Evolutionary conservation across 2,888 invertebrate genomes (phyloP).

Genomic region (Coleophora deauratella): DNA sequence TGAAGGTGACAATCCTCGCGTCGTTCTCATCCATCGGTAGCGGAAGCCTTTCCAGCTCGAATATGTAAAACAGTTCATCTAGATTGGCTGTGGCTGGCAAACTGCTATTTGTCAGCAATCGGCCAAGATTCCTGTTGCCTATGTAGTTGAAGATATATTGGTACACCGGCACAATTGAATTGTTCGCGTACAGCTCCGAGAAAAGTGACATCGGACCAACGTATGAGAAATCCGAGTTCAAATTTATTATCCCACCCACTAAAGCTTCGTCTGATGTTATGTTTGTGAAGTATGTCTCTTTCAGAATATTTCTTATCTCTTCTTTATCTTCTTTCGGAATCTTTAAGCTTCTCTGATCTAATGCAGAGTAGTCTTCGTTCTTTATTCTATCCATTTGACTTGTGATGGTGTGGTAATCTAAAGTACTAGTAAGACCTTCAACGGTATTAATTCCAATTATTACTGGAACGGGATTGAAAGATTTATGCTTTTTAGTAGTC

Average conservation of each 20-base stretch:
- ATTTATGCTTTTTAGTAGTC: slow-evolving; percentile 26
- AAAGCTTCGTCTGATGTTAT: slow-evolving; percentile 44
- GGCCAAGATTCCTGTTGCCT: slow-evolving; percentile 54
- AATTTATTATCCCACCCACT: slow-evolving; percentile 55
- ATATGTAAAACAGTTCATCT: slow-evolving; percentile 57
- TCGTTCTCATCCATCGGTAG: slow-evolving; percentile 58
- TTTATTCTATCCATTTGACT: slow-evolving; percentile 52
- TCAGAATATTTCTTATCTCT: slow-evolving; percentile 39
- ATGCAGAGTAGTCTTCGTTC: slow-evolving; percentile 47
- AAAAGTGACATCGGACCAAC: slow-evolving; percentile 58
- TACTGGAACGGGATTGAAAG: slow-evolving; percentile 56
- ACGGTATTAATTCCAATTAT: slow-evolving; percentile 71
- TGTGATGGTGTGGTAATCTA: slow-evolving; percentile 52
- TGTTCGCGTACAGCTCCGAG: slow-evolving; percentile 46
- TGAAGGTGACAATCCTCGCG: slow-evolving; percentile 54
- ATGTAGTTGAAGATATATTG: slow-evolving; percentile 56
- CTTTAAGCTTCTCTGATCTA: slow-evolving; percentile 42
- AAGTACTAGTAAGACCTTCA: slow-evolving; percentile 65
- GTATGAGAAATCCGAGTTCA: slow-evolving; percentile 54
- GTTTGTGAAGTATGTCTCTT: slow-evolving; percentile 52
- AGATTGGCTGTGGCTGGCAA: slow-evolving; percentile 48
- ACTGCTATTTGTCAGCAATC: slow-evolving; percentile 51
- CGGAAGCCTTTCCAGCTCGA: slow-evolving; percentile 52
- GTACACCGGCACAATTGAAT: slow-evolving; percentile 35
- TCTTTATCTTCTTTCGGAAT: slow-evolving; percentile 35